A percentile compares a stretch with the other conserved stretches of the same genome.
Conservation (phyloP, 2,888 invertebrate genomes). For the Poecilobothrus nobilitatus region DNA sequence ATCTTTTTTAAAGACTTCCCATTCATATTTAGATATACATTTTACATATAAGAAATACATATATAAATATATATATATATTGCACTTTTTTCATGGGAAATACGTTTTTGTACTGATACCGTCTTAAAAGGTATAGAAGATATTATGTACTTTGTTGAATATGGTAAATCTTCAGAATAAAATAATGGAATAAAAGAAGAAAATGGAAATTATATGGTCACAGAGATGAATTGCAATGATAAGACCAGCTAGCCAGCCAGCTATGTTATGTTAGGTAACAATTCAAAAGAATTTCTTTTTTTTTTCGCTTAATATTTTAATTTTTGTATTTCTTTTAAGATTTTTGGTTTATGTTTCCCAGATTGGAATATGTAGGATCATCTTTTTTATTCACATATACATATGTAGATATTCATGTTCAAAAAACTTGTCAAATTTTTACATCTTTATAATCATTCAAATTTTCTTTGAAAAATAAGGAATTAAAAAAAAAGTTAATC, state of each 20-base stretch:
- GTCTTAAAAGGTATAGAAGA: not conserved
- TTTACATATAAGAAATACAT: too few species aligned
- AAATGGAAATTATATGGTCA: not conserved
- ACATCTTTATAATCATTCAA: not conserved
- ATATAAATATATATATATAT: not conserved
- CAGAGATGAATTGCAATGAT: not conserved
- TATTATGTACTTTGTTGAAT: too few species aligned
- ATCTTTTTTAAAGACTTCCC: not conserved
- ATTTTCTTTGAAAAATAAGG: not conserved
- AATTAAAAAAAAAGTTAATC: not conserved
- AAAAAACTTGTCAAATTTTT: not conserved
- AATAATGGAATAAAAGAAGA: too few species aligned
- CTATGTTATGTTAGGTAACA: not conserved
- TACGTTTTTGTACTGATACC: not conserved
- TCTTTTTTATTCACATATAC: too few species aligned
- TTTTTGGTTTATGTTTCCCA: too few species aligned
- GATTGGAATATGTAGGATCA: too few species aligned
- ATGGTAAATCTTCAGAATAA: not conserved
- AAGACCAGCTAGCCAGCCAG: not conserved
- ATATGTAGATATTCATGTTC: not conserved
- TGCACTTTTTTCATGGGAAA: not conserved
- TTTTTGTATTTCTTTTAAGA: not conserved
- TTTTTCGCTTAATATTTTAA: not conserved
- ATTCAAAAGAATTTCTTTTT: not conserved
- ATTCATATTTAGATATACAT: not conserved